Evolutionary conservation across 35 echinoderm and acorn worm species (phyloP).

Genomic region (Nesometra sesokonis): DNA sequence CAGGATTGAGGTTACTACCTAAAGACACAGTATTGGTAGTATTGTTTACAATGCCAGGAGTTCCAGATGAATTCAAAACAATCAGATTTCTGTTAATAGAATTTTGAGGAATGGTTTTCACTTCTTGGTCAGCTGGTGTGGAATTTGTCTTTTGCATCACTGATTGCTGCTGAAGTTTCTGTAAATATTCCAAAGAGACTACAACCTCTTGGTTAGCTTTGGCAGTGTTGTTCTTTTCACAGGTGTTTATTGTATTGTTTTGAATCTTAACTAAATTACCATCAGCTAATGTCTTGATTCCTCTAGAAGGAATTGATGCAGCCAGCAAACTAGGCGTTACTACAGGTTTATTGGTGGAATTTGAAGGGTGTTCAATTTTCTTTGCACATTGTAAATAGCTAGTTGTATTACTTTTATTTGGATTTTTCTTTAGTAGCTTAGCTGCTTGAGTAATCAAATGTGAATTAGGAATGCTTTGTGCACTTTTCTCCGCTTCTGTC

Average conservation of each 20-base stretch:
- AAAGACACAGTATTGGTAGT: neutral
- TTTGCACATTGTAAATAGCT: too few relatives aligned
- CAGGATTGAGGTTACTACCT: neutral
- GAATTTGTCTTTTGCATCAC: too few relatives aligned
- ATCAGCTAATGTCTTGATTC: neutral
- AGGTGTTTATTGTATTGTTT: neutral
- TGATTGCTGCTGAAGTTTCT: neutral
- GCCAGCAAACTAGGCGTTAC: neutral
- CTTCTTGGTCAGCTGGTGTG: too few relatives aligned
- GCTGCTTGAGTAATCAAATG: neutral
- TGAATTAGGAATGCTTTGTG: neutral
- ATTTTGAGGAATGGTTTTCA: too few relatives aligned
- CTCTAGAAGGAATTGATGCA: neutral
- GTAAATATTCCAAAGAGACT: neutral
- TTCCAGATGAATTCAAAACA: too few relatives aligned
- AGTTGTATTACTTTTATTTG: too few relatives aligned
- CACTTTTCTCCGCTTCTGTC: neutral
- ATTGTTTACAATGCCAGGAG: too few relatives aligned
- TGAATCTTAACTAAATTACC: neutral
- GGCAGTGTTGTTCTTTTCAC: neutral
- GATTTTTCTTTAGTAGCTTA: too few relatives aligned
- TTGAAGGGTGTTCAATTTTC: too few relatives aligned
- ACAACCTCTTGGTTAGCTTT: neutral
- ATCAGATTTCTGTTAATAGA: too few relatives aligned
- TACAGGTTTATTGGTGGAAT: too few relatives aligned